phyloP scores from a whole-genome alignment of 2,113 vertebrate genomes.

The Stercorarius parasiticus region DNA sequence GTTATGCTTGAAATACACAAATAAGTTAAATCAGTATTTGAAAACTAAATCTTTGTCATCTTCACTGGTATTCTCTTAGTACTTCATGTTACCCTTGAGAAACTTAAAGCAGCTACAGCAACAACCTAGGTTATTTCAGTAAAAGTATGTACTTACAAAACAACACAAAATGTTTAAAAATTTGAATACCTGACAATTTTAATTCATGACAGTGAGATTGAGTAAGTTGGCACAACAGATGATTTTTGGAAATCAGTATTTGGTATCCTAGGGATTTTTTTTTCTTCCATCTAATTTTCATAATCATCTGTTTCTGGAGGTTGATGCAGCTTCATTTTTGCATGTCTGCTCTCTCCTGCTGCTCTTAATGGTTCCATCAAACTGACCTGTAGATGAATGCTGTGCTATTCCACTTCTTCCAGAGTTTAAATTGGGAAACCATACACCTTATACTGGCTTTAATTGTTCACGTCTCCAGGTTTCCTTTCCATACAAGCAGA shows the following conservation, averaged over 20 bases:
- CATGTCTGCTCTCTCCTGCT: neutral
- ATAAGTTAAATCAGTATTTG: neutral
- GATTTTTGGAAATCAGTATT: neutral
- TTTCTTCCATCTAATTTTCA: neutral
- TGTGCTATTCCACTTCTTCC: neutral
- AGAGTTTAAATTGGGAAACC: neutral
- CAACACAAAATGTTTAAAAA: neutral
- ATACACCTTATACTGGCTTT: neutral
- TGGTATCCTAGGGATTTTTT: accelerated
- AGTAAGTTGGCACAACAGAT: neutral
- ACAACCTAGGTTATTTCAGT: neutral
- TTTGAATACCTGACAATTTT: neutral
- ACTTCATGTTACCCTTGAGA: neutral
- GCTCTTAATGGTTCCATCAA: neutral
- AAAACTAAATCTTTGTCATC: neutral
- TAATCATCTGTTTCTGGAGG: neutral
- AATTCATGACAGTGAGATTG: neutral
- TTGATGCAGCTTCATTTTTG: neutral
- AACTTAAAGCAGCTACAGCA: neutral
- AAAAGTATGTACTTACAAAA: neutral
- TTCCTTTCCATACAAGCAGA: neutral
- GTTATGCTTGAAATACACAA: neutral
- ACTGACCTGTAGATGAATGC: neutral
- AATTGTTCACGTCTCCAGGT: neutral
- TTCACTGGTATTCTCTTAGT: neutral